Evolutionary conservation across 2,797 vertebrate species (phyloP).

Genomic region (Nannoperca obscura): DNA sequence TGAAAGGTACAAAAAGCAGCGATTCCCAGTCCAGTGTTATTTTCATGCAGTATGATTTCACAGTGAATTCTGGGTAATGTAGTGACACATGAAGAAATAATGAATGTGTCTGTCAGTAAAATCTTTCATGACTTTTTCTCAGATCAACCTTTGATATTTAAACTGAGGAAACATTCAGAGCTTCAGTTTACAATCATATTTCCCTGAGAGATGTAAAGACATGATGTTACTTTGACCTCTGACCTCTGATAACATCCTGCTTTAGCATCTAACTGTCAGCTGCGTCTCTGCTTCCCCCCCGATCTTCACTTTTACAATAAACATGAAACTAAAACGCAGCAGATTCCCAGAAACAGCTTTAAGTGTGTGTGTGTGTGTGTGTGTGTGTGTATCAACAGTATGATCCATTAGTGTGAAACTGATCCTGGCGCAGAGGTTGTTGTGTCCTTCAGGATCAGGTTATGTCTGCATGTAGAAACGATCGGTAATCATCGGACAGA

Average conservation of each 20-base stretch:
- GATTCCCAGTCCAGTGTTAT: too few species aligned
- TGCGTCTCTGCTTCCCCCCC: neutral
- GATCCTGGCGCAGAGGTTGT: conserved; percentile 28
- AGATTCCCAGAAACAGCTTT: conserved; percentile 29
- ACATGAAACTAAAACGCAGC: conserved; percentile 6
- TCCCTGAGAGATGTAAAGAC: neutral
- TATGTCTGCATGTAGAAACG: neutral
- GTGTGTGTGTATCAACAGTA: neutral
- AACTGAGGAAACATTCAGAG: neutral
- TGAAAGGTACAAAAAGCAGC: too few species aligned
- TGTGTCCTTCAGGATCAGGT: conserved; percentile 29
- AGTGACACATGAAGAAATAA: too few species aligned
- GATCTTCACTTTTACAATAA: conserved; percentile 9
- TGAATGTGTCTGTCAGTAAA: too few species aligned
- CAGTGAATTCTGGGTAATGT: too few species aligned
- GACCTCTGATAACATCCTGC: neutral
- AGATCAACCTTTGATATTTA: too few species aligned
- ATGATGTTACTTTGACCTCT: neutral
- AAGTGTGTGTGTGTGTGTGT: neutral
- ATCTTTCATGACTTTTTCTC: too few species aligned
- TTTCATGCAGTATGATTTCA: too few species aligned
- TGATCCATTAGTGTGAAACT: conserved; percentile 26
- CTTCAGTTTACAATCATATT: neutral
- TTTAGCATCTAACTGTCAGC: too few species aligned
- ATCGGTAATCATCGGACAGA: conserved; percentile 4